Evolutionary conservation across 2,113 vertebrate genomes (phyloP).

Genomic region (Passer domesticus): DNA sequence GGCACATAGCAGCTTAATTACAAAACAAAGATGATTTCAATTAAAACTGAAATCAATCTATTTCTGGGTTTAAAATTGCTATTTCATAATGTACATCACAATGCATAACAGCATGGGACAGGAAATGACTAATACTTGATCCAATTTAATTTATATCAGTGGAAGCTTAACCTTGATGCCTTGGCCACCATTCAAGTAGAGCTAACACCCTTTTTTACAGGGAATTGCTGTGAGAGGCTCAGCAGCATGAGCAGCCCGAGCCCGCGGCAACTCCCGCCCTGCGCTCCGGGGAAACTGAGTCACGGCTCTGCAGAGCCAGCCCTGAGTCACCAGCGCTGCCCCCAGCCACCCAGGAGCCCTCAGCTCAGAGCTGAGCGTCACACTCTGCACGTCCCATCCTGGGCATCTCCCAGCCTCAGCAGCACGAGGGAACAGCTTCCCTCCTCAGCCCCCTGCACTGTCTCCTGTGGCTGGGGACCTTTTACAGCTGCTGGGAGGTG

Average conservation of each 20-base stretch:
- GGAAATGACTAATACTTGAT: constrained; percentile 51
- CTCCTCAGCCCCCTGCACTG: rapidly evolving
- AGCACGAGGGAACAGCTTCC: not conserved
- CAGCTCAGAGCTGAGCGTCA: too few species aligned
- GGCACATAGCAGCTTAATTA: not conserved
- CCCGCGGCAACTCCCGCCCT: not conserved
- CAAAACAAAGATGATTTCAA: constrained; percentile 36
- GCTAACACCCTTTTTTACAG: constrained; percentile 18
- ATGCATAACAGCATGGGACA: not conserved
- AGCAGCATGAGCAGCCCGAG: not conserved
- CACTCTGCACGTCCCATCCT: not conserved
- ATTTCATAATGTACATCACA: constrained; percentile 18
- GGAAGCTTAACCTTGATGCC: constrained; percentile 37
- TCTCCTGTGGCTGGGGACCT: not conserved
- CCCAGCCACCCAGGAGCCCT: not conserved
- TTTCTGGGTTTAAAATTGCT: constrained; percentile 19
- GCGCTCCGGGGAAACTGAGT: not conserved
- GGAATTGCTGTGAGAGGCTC: not conserved
- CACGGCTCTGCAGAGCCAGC: not conserved
- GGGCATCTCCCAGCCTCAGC: not conserved
- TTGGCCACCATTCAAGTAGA: not conserved
- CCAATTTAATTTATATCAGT: constrained; percentile 44
- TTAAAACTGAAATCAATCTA: constrained; percentile 16
- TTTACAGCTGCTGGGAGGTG: not conserved
- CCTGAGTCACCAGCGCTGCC: not conserved